These are phyloP conservation scores for Euzophera pinguis DNA, from an alignment of 2,888 invertebrate genomes.

Conservation along the genomic window DNA sequence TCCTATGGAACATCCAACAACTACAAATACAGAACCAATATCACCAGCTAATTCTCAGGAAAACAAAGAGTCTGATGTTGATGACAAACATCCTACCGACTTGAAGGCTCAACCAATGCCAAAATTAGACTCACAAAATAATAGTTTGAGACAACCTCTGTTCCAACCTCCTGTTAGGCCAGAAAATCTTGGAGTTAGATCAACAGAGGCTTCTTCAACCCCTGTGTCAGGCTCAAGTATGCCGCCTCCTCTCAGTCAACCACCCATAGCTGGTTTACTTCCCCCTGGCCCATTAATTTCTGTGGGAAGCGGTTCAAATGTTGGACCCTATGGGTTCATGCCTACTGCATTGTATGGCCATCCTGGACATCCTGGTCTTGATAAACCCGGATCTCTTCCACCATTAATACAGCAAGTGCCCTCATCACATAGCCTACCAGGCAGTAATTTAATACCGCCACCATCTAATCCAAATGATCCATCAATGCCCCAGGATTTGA, in stretches of 20 bases:
- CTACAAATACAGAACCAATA: conserved; percentile 64
- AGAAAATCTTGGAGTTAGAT: conserved; percentile 62
- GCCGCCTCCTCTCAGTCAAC: conserved; percentile 74
- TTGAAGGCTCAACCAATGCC: conserved; percentile 62
- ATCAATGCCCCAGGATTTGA: conserved; percentile 73
- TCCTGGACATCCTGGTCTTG: conserved; percentile 56
- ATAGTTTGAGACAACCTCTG: conserved; percentile 49
- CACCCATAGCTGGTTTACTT: conserved; percentile 77
- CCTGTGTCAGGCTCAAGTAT: conserved; percentile 62
- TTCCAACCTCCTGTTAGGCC: conserved; percentile 62
- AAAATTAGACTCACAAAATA: conserved; percentile 53
- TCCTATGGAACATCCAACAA: conserved; percentile 64
- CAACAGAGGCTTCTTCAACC: conserved; percentile 52
- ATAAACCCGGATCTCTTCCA: conserved; percentile 62
- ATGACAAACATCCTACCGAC: conserved; percentile 71
- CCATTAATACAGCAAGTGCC: conserved; percentile 64
- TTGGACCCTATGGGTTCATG: conserved; percentile 82
- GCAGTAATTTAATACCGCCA: conserved; percentile 50
- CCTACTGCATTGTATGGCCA: conserved; percentile 71
- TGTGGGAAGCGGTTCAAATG: conserved; percentile 77
- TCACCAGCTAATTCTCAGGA: conserved; percentile 70
- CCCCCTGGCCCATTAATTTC: conserved; percentile 81
- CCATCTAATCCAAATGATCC: conserved; percentile 60
- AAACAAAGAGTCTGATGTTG: conserved; percentile 62
- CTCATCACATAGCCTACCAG: conserved; percentile 53